Percentiles rank a stretch among this genome's conserved stretches.
These are phyloP conservation scores for Larimichthys crocea DNA, from an alignment of 2,113 vertebrate species.

Conservation along the genomic window DNA sequence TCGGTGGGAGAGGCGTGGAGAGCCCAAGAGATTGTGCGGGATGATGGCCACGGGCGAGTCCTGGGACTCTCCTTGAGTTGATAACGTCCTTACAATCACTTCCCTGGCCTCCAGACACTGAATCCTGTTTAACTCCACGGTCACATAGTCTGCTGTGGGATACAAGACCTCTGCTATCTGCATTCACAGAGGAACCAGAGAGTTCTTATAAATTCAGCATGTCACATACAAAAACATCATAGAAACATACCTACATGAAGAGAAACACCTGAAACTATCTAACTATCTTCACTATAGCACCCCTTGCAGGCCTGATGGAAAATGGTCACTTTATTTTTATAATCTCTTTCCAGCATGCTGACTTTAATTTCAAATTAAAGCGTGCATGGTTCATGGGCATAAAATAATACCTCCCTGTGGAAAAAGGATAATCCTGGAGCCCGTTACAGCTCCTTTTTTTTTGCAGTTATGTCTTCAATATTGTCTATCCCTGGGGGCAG, in stretches of 20 bases:
- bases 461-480: background rate
- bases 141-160: slow-evolving; percentile 88
- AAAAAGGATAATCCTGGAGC: background rate
- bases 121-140: slow-evolving; percentile 89
- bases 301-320: background rate
- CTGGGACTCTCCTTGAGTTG: slow-evolving; percentile 93
- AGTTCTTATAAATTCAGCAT: slow-evolving; percentile 28
- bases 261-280: background rate
- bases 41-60: slow-evolving; percentile 89
- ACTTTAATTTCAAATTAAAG: background rate
- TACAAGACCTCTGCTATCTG: slow-evolving; percentile 94
- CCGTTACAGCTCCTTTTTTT: background rate
- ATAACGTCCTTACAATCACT: slow-evolving; percentile 93
- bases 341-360: background rate
- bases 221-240: slow-evolving; percentile 6
- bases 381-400: background rate
- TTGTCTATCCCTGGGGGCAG: slow-evolving; percentile 19
- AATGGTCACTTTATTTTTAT: background rate
- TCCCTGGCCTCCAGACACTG: slow-evolving; percentile 90
- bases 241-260: background rate
- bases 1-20: slow-evolving; percentile 85
- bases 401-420: background rate
- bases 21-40: slow-evolving; percentile 91
- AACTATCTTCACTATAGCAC: background rate
- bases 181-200: slow-evolving; percentile 64